Base-by-base conservation (phyloP, 2,888 invertebrate species). In the Willowsia nigromaculata region DNA sequence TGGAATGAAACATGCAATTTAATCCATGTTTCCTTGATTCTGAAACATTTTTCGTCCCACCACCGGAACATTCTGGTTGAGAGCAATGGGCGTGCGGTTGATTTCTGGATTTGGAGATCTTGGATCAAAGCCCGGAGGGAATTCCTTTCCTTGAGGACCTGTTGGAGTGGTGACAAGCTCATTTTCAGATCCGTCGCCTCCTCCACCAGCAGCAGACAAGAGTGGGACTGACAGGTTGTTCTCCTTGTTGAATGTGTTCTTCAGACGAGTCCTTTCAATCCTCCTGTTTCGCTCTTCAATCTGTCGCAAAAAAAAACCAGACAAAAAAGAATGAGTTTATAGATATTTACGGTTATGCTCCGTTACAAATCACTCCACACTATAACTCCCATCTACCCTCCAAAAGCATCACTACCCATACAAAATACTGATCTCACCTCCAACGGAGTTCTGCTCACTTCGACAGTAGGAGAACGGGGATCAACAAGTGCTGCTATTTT, bases 61-160 rank as follows among this genome's bases (percentile, higher is more conserved):
- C 25, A 65, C 53, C 37, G 71, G 59, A 0, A n/a, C 71, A 43
- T 15, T 68, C 5, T 74, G 43, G n/a, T 37, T 37, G 5, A 85
- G 25, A 18, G 90, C 81, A 62, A 92, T 89, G 2, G 92, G 92
- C 5, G 92, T 92, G 59, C 92, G 82, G n/a, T 71, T 81, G 62
- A 91, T 91, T 56, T 91, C 91, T 22, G 82, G 78, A 59, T 88
- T 91, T 13, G 92, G 92, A 18, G 91, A 91, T 47, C 92, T 59
- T 3, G 92, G 92, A 71, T 92, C 92, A 74, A 91, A 89, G 47
- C 30, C 78, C 27, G 56, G 18, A 7, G 56, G 76, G 50, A 84
- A 25, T 9, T 86, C 85, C 9, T 82, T 76, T 11, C 25, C 33
- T 15, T 27, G 71, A 30, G 85, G 65, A 27, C 81, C 83, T 15